Percentiles rank a stretch among this genome's conserved stretches.
These are phyloP conservation scores for Xyrauchen texanus DNA, from an alignment of 2,113 vertebrate species.

Conservation along the genomic window DNA sequence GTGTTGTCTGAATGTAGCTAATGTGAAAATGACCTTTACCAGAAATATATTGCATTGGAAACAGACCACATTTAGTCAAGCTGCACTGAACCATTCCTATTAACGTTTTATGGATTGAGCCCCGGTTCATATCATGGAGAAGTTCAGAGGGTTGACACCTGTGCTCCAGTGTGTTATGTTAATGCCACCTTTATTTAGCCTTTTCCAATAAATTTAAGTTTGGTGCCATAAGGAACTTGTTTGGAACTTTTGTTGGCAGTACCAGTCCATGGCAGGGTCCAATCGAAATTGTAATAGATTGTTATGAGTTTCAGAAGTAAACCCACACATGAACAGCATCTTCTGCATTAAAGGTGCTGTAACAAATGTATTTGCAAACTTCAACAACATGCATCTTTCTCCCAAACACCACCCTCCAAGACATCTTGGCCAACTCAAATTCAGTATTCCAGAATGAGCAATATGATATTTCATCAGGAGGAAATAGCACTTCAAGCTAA, in stretches of 20 bases:
- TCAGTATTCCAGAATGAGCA: no score
- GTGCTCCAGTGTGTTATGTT: slow-evolving; percentile 2
- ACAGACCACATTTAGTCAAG: slow-evolving; percentile 61
- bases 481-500: no score
- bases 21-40: slow-evolving; percentile 77
- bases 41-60: slow-evolving; percentile 60
- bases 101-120: slow-evolving; percentile 74
- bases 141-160: slow-evolving; percentile 25
- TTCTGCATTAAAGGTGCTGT: neutral
- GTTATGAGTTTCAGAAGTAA: slow-evolving; percentile 2
- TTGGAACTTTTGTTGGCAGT: no score
- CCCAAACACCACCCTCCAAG: no score
- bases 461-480: no score
- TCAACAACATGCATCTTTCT: neutral
- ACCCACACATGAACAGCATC: neutral
- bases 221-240: slow-evolving; percentile 32
- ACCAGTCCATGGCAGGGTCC: neutral
- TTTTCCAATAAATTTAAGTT: slow-evolving; percentile 26
- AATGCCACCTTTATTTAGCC: neutral
- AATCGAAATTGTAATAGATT: slow-evolving; percentile 6
- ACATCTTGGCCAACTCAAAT: no score
- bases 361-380: neutral
- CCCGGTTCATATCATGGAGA: slow-evolving; percentile 40
- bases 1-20: no score
- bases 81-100: slow-evolving; percentile 62